Base-by-base conservation (phyloP, 2,797 vertebrate species). In the Oreochromis grahami region DNA sequence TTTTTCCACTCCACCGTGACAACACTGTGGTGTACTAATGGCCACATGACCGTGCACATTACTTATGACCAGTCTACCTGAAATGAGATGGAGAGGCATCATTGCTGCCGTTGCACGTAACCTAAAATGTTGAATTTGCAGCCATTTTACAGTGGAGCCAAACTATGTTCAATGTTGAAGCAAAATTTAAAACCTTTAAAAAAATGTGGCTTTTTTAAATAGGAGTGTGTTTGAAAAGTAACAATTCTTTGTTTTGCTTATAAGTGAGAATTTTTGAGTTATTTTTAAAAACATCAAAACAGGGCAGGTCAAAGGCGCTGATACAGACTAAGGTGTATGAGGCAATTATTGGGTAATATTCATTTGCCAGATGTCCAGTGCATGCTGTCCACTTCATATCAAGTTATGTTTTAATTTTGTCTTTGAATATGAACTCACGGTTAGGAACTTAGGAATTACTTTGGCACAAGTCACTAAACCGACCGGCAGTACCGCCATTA, bases 1-100 rank as follows among this genome's bases (percentile, higher is more conserved):
- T 17, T 83, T 88, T 80, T 52, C 56, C 87, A 82, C 15, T 50
- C 14, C 7, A 17, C 17, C 1, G 11, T 50, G 43, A 32, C 43
- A 74, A 19, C 43, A 12, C 43, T 50, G 41, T 55, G 4, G 1
- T 63, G 6, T 45, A 5, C 5, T 32, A 6, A 41, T 19, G 19
- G 15, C 19, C 7, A 29, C 15, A 13, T 2, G 3, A 4, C 17
- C 34, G 7, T 43, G 15, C 43, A 50, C 26, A 74, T 0, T 74
- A 50, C 15, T 50, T 74, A n/a, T 32, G 26, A 50, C 7, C 26
- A 74, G 10, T 74, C 68, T 50, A 48, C 15, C 26, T 32, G 43
- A 48, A 32, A n/a, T 19, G 26, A 48, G 10, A 74, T 32, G 45
- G 43, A 50, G 17, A 50, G 26, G 9, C 17, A 48, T 29, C 15